These are phyloP conservation scores for Calcarius ornatus DNA, from an alignment of 2,113 vertebrate species.

Conservation along the genomic window DNA sequence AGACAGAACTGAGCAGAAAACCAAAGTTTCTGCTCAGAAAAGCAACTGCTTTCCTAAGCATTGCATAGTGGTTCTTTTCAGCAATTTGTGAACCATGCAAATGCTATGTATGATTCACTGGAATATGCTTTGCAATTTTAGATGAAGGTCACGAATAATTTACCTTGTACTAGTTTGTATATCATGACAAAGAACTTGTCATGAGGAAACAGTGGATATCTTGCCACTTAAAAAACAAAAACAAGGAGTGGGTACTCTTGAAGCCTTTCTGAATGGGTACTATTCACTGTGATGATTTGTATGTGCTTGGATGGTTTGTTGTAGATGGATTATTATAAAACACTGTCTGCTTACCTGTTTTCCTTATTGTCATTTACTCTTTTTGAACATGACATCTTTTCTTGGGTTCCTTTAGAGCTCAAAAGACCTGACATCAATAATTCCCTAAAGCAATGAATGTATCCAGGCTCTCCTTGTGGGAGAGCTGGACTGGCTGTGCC, in stretches of 20 bases:
- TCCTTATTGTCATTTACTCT: background rate
- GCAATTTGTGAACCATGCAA: background rate
- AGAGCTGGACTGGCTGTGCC: background rate
- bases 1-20: background rate
- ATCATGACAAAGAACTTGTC: background rate
- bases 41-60: background rate
- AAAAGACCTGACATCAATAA: background rate
- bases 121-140: background rate
- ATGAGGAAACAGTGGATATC: background rate
- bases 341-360: background rate
- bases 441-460: conserved; percentile 23
- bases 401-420: background rate
- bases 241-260: background rate
- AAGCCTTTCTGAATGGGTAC: background rate
- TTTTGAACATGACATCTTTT: background rate
- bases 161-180: background rate
- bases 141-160: background rate
- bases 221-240: background rate
- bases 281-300: background rate
- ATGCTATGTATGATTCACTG: background rate
- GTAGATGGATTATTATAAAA: background rate
- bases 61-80: background rate
- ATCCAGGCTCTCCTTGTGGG: background rate
- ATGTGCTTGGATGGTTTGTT: background rate
- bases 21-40: too few species aligned